Conservation (phyloP, 2,113 vertebrate species). For the Ahaetulla prasina region DNA sequence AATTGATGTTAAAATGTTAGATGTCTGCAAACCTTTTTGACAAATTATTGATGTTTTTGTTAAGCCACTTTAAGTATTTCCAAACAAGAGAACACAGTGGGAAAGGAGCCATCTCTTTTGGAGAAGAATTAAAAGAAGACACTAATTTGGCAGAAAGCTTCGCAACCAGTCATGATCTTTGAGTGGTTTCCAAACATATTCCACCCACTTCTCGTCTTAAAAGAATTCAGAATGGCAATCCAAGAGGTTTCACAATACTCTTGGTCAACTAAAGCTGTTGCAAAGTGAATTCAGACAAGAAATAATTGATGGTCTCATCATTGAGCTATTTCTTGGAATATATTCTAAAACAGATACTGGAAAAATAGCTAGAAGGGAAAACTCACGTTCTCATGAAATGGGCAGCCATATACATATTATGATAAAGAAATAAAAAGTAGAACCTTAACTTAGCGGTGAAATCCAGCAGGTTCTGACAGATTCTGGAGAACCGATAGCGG, state of each 20-base stretch:
- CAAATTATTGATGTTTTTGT: not conserved
- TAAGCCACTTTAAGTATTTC: not conserved
- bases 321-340: not conserved
- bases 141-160: not conserved
- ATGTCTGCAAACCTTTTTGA: not conserved
- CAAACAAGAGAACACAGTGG: not conserved
- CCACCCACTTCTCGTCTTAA: conserved; percentile 11
- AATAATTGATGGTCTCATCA: not conserved
- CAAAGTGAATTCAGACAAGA: conserved; percentile 21
- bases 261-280: not conserved
- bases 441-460: too few species aligned
- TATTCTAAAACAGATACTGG: not conserved
- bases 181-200: conserved; percentile 20
- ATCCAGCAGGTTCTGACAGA: too few species aligned
- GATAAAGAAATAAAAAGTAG: not conserved
- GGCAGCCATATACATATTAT: not conserved
- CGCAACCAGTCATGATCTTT: not conserved
- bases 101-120: not conserved
- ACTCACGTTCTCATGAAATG: not conserved
- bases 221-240: not conserved
- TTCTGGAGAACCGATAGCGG: too few species aligned
- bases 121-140: conserved; percentile 22
- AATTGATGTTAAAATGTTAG: not conserved
- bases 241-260: conserved; percentile 6
- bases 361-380: not conserved